Base-by-base conservation (phyloP, 1,140 invertebrate genomes). In the Zaprionus africanus region DNA sequence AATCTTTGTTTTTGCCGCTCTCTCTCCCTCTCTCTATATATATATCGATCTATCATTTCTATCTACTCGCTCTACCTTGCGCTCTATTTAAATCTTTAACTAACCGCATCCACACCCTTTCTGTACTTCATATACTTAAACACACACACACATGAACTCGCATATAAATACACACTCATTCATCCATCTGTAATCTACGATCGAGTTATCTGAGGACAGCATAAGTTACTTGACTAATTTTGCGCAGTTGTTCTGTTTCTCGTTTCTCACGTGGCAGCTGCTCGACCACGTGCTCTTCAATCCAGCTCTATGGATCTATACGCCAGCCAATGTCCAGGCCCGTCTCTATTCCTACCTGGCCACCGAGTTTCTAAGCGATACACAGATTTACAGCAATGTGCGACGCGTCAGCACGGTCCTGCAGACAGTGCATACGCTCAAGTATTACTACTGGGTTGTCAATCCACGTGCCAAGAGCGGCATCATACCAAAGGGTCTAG, bases 231-330 rank as follows among this genome's bases (percentile, higher is more conserved):
- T 76, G 78, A 83, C 92, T 93, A 92, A 93, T 94, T 95, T 94
- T 19, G 26, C 36, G 93, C 94, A 96, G 95, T 94, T 96, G 93
- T 96, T 96, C 94, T 96, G 95, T 94, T 95, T 96, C 94, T 96
- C 95, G 93, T 96, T 96, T 94, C 94, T 96, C 87, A 96, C 95
- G 82, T 97, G 96, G 95, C 97, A 99, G 96, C 95, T 99, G 79
- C 95, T 99, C 94, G 99, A 99, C 94, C 98, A 99, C 94, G 97
- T 99, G 51, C 95, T 99, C 36, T 99, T 99, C 95, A 99, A 99
- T 95, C 98, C 99, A 6, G 97, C 98, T 28, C 94, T 99, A 51
- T 99, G 99, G 99, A 99, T 99, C 85, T 98, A 99, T 93, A 98
- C 98, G 13, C 97, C 98, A 54, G 97, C 98, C 13, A 96, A 96